These are phyloP conservation scores for Cheilosia urbana DNA, from an alignment of 2,888 invertebrate genomes.

Conservation along the genomic window DNA sequence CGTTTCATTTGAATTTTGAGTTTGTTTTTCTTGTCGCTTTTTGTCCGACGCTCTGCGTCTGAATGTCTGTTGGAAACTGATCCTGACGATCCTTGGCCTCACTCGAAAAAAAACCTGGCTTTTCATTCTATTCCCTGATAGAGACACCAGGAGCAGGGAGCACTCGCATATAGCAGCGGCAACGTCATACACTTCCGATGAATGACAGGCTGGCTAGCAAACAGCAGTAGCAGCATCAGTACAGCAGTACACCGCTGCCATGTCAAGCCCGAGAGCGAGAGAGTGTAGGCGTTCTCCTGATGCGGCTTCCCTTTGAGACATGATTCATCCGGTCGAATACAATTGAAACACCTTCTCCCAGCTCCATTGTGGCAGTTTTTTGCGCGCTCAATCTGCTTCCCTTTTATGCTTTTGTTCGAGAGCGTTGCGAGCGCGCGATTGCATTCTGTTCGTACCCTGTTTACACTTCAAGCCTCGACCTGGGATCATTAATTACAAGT, in stretches of 20 bases:
- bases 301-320: constrained; percentile 79
- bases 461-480: constrained; percentile 72
- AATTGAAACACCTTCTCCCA: constrained; percentile 74
- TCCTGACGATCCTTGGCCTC: constrained; percentile 51
- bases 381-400: constrained; percentile 13
- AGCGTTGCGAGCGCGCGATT: constrained; percentile 20
- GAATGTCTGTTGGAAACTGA: constrained; percentile 69
- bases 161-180: constrained; percentile 14
- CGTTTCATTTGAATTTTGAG: constrained; percentile 58
- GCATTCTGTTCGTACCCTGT: constrained; percentile 66
- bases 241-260: constrained; percentile 18
- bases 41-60: constrained; percentile 31
- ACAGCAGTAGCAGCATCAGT: constrained; percentile 38
- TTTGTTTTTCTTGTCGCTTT: constrained; percentile 9
- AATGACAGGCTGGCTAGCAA: constrained; percentile 62
- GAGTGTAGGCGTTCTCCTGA: constrained; percentile 54
- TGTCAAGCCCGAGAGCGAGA: constrained; percentile 46
- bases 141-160: constrained; percentile 38
- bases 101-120: constrained; percentile 25
- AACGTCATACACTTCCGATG: constrained; percentile 76
- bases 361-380: constrained; percentile 59
- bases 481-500: constrained; percentile 69
- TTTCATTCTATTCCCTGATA: constrained; percentile 40
- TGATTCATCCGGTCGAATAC: constrained; percentile 79
- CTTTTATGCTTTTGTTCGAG: constrained; percentile 43